Conservation (phyloP, 2,113 vertebrate genomes). For the Stigmatopora nigra region DNA sequence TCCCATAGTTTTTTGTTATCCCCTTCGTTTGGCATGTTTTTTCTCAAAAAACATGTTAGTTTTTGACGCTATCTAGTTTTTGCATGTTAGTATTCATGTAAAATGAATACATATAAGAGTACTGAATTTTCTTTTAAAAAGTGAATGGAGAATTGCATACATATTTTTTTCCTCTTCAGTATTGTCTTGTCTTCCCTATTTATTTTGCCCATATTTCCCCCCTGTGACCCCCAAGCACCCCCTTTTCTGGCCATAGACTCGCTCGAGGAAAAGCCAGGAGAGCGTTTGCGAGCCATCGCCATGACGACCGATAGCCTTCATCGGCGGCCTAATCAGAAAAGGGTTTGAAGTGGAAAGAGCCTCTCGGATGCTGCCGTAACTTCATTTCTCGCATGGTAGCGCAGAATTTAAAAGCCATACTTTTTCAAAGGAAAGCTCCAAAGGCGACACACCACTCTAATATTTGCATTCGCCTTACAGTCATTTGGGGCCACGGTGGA, state of each 20-base stretch:
- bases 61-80: too few species aligned
- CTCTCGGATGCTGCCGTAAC: constrained; percentile 35
- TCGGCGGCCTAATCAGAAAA: constrained; percentile 34
- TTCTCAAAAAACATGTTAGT: too few species aligned
- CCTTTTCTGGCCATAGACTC: constrained; percentile 22
- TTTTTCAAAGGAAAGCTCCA: not conserved
- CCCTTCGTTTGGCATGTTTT: too few species aligned
- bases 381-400: constrained; percentile 26
- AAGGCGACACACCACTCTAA: not conserved
- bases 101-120: too few species aligned
- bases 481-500: not conserved
- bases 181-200: constrained; percentile 32
- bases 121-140: too few species aligned
- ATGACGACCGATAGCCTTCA: constrained; percentile 53
- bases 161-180: too few species aligned
- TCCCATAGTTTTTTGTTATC: too few species aligned
- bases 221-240: constrained; percentile 7
- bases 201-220: constrained; percentile 53
- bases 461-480: not conserved
- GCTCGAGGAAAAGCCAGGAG: constrained; percentile 41
- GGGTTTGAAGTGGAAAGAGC: constrained; percentile 34
- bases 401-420: not conserved
- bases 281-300: constrained; percentile 50
- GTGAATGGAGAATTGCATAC: too few species aligned
- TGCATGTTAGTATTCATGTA: too few species aligned